Evolutionary conservation across 2,113 vertebrate species (phyloP).

Genomic region (Peromyscus californicus): DNA sequence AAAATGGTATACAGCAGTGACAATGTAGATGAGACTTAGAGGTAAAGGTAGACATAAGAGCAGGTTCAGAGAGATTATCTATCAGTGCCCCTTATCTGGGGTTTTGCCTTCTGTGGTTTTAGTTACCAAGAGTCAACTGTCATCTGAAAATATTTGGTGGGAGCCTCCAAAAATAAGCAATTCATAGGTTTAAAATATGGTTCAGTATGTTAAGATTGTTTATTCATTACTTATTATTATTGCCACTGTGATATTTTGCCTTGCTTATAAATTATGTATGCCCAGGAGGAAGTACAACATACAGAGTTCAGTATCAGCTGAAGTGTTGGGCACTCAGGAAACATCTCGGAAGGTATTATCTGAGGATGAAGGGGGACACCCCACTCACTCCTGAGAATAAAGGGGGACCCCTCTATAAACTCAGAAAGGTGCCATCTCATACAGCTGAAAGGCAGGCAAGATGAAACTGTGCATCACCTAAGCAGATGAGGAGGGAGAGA

Average conservation of each 20-base stretch:
- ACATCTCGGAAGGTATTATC: neutral
- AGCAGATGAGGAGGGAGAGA: neutral
- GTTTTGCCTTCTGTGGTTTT: neutral
- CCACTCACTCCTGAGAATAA: neutral
- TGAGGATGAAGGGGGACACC: neutral
- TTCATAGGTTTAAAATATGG: neutral
- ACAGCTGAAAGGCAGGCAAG: slow-evolving; percentile 42
- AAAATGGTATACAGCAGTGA: neutral
- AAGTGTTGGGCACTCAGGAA: neutral
- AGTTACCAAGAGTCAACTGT: neutral
- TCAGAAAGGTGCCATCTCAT: neutral
- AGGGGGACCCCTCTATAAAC: neutral
- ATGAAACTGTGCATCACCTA: neutral
- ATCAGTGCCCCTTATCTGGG: too few species aligned
- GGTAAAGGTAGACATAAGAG: neutral
- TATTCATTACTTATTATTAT: neutral
- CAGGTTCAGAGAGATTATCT: neutral
- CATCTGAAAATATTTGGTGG: neutral
- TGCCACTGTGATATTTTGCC: neutral
- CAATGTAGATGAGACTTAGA: neutral
- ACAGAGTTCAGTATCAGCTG: neutral
- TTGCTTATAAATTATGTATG: neutral
- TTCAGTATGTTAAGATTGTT: neutral
- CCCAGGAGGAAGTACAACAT: neutral
- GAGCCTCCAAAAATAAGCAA: neutral